Evolutionary conservation across 2,113 vertebrate species (phyloP).

Genomic region (Podocnemis expansa): DNA sequence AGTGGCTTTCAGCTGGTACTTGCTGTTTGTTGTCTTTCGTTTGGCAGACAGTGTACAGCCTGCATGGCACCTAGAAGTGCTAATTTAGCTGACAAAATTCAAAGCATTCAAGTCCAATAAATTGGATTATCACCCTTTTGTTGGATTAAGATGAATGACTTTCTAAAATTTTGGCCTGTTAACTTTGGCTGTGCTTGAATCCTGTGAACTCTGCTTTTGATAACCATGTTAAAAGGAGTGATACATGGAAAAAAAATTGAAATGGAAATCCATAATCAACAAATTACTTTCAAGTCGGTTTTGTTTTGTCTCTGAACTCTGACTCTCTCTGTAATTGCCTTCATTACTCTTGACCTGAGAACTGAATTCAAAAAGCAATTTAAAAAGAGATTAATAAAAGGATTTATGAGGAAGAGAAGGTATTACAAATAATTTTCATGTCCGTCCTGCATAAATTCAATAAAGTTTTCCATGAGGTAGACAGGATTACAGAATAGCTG

Average conservation of each 20-base stretch:
- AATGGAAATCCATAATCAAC: slow-evolving; percentile 52
- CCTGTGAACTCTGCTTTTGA: slow-evolving; percentile 57
- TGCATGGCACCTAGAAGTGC: slow-evolving; percentile 19
- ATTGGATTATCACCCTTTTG: slow-evolving; percentile 70
- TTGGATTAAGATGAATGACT: slow-evolving; percentile 75
- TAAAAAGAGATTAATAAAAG: slow-evolving; percentile 30
- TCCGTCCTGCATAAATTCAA: background rate
- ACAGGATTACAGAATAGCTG: background rate
- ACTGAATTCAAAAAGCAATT: slow-evolving; percentile 25
- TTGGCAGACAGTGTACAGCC: background rate
- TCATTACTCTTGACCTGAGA: slow-evolving; percentile 50
- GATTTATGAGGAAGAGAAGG: slow-evolving; percentile 32
- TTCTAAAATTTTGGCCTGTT: slow-evolving; percentile 66
- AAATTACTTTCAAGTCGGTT: slow-evolving; percentile 35
- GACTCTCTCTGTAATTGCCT: slow-evolving; percentile 38
- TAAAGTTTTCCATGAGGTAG: background rate
- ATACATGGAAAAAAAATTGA: slow-evolving; percentile 32
- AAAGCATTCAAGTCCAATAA: slow-evolving; percentile 61
- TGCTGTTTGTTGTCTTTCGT: slow-evolving; percentile 8
- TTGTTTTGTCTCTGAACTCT: slow-evolving; percentile 33
- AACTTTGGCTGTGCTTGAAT: slow-evolving; percentile 65
- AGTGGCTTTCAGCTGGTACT: background rate
- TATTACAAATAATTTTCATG: background rate
- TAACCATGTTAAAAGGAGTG: slow-evolving; percentile 30
- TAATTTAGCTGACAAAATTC: slow-evolving; percentile 57